phyloP scores from a whole-genome alignment of 2,797 vertebrate species.

The Argentina silus region DNA sequence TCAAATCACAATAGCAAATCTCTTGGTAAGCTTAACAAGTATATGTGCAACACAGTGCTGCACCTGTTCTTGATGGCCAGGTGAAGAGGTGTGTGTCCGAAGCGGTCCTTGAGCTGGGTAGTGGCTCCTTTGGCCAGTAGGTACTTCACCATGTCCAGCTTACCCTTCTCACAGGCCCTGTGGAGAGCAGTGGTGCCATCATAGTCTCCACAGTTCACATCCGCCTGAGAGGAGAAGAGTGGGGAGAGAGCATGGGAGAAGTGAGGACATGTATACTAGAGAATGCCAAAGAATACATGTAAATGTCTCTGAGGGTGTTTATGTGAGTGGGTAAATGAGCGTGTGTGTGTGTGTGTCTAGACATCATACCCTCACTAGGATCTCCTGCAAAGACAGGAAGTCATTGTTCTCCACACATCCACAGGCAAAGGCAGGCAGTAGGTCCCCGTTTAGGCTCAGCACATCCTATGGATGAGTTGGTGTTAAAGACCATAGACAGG shows the following conservation, averaged over 20 bases:
- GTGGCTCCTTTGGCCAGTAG: constrained; percentile 21
- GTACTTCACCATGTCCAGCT: constrained; percentile 27
- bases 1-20: not conserved
- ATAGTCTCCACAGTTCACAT: constrained; percentile 21
- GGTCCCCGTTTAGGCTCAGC: not conserved
- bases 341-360: not conserved
- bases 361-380: constrained; percentile 20
- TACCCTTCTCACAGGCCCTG: constrained; percentile 29
- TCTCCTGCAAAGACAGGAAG: constrained; percentile 29
- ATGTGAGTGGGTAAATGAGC: not conserved
- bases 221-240: constrained; percentile 17
- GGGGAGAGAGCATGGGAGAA: not conserved
- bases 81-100: constrained; percentile 23
- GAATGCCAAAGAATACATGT: not conserved
- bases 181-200: constrained; percentile 33
- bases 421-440: constrained; percentile 26
- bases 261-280: not conserved
- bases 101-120: constrained; percentile 8
- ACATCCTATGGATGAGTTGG: not conserved
- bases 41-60: not conserved
- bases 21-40: too few species aligned
- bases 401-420: constrained; percentile 24
- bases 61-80: constrained; percentile 35
- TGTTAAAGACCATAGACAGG: not conserved
- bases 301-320: not conserved